Percentiles rank a stretch among this genome's conserved stretches.
Conservation (phyloP, 2,888 invertebrate species). For the Drosophila greeni region DNA sequence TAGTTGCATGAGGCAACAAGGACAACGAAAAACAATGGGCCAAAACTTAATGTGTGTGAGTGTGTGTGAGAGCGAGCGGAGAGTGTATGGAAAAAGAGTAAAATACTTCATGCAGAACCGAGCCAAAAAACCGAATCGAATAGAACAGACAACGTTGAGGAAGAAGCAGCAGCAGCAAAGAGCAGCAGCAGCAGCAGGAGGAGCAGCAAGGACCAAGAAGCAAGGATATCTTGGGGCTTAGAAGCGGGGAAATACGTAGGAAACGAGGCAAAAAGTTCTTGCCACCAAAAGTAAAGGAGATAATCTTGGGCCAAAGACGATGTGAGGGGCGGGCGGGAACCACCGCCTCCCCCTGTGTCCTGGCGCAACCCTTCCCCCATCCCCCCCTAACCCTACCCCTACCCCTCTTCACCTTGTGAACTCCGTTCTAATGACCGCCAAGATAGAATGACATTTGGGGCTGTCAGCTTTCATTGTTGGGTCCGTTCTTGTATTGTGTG, state of each 20-base stretch:
- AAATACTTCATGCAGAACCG: constrained; percentile 74
- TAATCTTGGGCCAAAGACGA: constrained; percentile 68
- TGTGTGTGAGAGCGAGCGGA: constrained; percentile 14
- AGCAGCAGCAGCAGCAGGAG: constrained; percentile 23
- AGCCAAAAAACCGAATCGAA: constrained; percentile 60
- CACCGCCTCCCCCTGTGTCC: constrained; percentile 7
- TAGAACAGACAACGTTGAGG: constrained; percentile 31
- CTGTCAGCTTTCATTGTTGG: constrained; percentile 74
- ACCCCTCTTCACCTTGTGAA: constrained; percentile 42
- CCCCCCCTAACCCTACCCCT: not conserved
- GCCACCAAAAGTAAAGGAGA: constrained; percentile 74
- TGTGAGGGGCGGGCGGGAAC: constrained; percentile 58
- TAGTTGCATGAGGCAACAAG: constrained; percentile 70
- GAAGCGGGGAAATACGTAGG: not conserved
- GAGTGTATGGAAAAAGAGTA: constrained; percentile 64
- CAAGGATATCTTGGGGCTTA: not conserved
- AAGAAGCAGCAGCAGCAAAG: constrained; percentile 26
- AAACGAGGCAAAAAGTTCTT: constrained; percentile 61
- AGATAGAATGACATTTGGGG: constrained; percentile 75
- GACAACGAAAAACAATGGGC: constrained; percentile 71
- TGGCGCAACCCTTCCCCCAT: constrained; percentile 10
- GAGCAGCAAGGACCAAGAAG: constrained; percentile 14
- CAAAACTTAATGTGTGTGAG: constrained; percentile 64
- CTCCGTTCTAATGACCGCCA: constrained; percentile 75
- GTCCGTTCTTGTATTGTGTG: constrained; percentile 53